Evolutionary conservation across 2,797 vertebrate genomes (phyloP).

Genomic region (Nasua narica): DNA sequence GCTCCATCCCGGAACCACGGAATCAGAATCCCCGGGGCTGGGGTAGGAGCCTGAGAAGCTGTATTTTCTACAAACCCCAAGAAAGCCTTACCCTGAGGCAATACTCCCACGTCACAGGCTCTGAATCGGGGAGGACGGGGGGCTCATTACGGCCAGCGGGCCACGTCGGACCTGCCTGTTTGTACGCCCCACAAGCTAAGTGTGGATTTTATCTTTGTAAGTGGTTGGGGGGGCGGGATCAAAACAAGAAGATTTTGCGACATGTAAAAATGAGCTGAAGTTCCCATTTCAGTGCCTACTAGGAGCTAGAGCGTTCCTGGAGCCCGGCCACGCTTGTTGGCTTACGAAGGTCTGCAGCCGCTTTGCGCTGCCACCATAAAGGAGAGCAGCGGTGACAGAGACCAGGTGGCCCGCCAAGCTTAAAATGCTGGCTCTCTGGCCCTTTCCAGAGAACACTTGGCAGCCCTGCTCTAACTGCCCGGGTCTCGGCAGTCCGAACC

Average conservation of each 20-base stretch:
- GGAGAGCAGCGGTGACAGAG: background rate
- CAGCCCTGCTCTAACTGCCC: background rate
- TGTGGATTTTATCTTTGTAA: background rate
- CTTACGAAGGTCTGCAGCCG: background rate
- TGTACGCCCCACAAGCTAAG: background rate
- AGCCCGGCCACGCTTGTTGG: background rate
- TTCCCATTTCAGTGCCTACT: background rate
- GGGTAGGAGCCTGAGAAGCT: background rate
- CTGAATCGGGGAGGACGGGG: background rate
- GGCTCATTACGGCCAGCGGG: accelerated
- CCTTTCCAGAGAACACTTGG: background rate
- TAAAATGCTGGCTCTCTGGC: background rate
- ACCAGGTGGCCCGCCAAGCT: background rate
- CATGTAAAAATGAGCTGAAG: background rate
- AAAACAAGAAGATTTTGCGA: background rate
- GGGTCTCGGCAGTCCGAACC: background rate
- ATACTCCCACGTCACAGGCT: background rate
- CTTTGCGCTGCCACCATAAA: background rate
- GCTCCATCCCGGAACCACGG: background rate
- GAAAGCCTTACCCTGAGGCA: background rate
- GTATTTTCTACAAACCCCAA: background rate
- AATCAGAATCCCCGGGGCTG: background rate
- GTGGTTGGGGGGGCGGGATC: background rate
- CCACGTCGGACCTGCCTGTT: background rate
- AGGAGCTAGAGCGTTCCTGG: background rate